Percentiles rank a stretch among this genome's conserved stretches.
phyloP scores from a whole-genome alignment of 2,888 invertebrate genomes.

The Hoplodrina ambigua region DNA sequence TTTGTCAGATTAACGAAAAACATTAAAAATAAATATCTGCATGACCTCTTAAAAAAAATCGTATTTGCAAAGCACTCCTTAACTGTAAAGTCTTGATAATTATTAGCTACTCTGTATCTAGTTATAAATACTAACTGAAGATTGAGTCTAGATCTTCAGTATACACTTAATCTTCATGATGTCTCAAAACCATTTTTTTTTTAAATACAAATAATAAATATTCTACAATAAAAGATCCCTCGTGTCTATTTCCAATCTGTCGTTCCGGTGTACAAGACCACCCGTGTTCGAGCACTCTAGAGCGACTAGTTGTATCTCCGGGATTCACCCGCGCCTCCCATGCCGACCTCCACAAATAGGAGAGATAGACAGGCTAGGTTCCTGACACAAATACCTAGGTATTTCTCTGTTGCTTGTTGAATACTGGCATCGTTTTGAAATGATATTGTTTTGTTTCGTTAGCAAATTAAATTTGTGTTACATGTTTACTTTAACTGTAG shows the following conservation, averaged over 20 bases:
- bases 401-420: neutral
- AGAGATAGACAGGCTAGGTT: conserved; percentile 25
- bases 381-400: conserved; percentile 7
- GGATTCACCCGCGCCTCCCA: conserved; percentile 55
- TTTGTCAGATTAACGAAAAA: too few species aligned
- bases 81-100: too few species aligned
- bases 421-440: conserved; percentile 2
- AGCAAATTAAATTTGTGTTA: neutral
- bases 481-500: neutral
- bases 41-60: too few species aligned
- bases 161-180: too few species aligned
- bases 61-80: too few species aligned
- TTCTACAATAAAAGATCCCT: neutral
- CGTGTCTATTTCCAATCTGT: conserved; percentile 46
- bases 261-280: conserved; percentile 78
- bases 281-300: conserved; percentile 80
- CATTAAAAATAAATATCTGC: too few species aligned
- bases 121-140: too few species aligned
- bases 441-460: neutral
- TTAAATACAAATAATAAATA: too few species aligned
- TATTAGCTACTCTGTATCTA: too few species aligned
- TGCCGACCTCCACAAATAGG: conserved; percentile 39
- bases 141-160: too few species aligned
- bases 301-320: conserved; percentile 71
- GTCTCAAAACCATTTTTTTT: too few species aligned